Conservation (phyloP, 2,888 invertebrate species). For the Microplitis manilae region DNA sequence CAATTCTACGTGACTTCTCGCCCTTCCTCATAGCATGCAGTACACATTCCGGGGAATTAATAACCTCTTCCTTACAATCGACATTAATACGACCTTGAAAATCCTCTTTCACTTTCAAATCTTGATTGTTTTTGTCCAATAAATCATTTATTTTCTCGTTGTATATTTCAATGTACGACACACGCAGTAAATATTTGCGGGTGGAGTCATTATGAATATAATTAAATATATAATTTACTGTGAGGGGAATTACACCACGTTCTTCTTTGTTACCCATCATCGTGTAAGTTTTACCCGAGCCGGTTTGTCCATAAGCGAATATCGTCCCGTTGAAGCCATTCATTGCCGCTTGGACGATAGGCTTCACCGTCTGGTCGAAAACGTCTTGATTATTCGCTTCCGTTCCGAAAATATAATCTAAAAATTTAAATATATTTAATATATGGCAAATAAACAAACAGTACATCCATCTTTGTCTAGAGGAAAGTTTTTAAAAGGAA, state of each 20-base stretch:
- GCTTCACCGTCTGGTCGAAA: constrained; percentile 80
- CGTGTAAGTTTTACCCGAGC: constrained; percentile 90
- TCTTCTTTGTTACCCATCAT: constrained; percentile 82
- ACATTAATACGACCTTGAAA: constrained; percentile 77
- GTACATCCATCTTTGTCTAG: not conserved
- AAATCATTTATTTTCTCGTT: constrained; percentile 88
- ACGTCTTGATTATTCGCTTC: constrained; percentile 76
- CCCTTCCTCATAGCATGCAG: constrained; percentile 77
- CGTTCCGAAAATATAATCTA: constrained; percentile 83
- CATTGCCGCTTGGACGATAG: constrained; percentile 81
- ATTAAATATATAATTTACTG: constrained; percentile 81
- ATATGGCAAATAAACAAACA: not conserved
- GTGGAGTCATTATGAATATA: constrained; percentile 76
- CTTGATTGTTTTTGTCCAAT: constrained; percentile 76
- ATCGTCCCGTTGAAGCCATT: constrained; percentile 89
- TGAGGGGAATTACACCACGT: constrained; percentile 83
- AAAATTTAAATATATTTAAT: constrained; percentile 60
- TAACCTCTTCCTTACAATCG: constrained; percentile 78
- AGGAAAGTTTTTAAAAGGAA: not conserved
- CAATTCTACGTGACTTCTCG: constrained; percentile 81
- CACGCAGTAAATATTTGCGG: constrained; percentile 84
- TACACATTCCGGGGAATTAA: constrained; percentile 77
- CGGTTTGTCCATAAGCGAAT: constrained; percentile 93
- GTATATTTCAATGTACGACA: constrained; percentile 91
- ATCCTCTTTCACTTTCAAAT: constrained; percentile 79